A percentile compares a stretch with the other conserved stretches of the same genome.
Conservation (phyloP, 2,888 invertebrate species). For the Sphaerophoria rueppellii region DNA sequence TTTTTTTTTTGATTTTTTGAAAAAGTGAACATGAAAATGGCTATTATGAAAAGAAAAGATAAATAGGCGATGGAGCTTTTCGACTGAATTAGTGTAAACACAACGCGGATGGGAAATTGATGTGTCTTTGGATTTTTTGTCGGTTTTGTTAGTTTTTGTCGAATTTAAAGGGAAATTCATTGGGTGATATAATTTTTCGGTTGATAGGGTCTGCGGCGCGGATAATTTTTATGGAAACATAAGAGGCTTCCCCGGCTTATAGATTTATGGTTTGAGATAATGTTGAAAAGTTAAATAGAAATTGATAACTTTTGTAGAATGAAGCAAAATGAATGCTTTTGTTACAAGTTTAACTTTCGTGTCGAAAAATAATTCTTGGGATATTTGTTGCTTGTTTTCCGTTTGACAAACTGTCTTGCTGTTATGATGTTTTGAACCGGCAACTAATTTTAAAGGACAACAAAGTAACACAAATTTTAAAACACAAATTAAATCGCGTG, state of each 20-base stretch:
- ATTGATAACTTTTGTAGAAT: too few species aligned
- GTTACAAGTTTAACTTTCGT: too few species aligned
- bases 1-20: conserved; percentile 3
- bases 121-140: conserved; percentile 40
- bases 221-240: conserved; percentile 16
- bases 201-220: conserved; percentile 13
- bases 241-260: conserved; percentile 24
- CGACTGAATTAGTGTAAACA: conserved; percentile 66
- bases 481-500: too few species aligned
- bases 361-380: too few species aligned
- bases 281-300: background rate
- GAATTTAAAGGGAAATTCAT: conserved; percentile 59
- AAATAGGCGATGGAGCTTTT: conserved; percentile 60
- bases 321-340: too few species aligned
- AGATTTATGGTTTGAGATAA: conserved; percentile 63
- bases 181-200: conserved; percentile 12
- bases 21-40: conserved; percentile 14
- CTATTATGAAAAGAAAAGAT: conserved; percentile 33
- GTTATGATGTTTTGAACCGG: too few species aligned
- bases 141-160: conserved; percentile 17
- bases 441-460: too few species aligned
- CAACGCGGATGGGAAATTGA: conserved; percentile 58
- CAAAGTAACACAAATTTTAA: too few species aligned
- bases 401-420: too few species aligned
- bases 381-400: too few species aligned